A percentile compares a stretch with the other conserved stretches of the same genome.
These are phyloP conservation scores for Syrphus vitripennis DNA, from an alignment of 2,888 invertebrate species.

Conservation along the genomic window DNA sequence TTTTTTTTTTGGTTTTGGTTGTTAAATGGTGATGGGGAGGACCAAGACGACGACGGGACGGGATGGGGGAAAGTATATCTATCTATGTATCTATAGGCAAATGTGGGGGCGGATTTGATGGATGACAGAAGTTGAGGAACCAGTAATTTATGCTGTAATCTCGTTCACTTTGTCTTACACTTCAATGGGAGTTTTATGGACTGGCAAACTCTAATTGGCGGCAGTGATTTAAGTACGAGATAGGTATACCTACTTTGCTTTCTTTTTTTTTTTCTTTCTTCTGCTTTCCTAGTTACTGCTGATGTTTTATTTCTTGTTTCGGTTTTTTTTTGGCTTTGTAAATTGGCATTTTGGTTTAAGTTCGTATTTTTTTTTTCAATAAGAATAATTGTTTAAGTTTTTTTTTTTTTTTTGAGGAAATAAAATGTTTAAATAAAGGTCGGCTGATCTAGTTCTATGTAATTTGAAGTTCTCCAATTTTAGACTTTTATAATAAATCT, in stretches of 20 bases:
- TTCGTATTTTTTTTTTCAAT: background rate
- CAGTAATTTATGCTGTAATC: constrained; percentile 72
- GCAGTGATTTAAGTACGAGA: constrained; percentile 67
- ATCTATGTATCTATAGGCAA: constrained; percentile 35
- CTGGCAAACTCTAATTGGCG: constrained; percentile 71
- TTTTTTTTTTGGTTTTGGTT: background rate
- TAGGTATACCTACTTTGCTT: constrained; percentile 22
- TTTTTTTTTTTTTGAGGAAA: background rate
- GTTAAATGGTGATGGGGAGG: background rate
- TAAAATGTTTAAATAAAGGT: background rate
- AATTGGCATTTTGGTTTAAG: constrained; percentile 1
- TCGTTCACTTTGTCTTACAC: constrained; percentile 71
- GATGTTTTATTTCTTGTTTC: background rate
- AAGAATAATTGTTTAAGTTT: constrained; percentile 19
- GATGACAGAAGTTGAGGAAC: constrained; percentile 71
- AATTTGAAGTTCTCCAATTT: background rate
- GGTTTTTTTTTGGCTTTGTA: background rate
- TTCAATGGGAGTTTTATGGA: constrained; percentile 72
- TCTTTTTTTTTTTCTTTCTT: background rate
- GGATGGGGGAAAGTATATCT: background rate
- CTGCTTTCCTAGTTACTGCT: background rate
- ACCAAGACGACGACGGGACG: no score
- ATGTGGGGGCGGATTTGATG: constrained; percentile 71
- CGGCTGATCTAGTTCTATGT: background rate
- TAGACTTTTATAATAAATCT: background rate